phyloP scores from a whole-genome alignment of 1,140 invertebrate genomes.

The Drosophila repletoides region DNA sequence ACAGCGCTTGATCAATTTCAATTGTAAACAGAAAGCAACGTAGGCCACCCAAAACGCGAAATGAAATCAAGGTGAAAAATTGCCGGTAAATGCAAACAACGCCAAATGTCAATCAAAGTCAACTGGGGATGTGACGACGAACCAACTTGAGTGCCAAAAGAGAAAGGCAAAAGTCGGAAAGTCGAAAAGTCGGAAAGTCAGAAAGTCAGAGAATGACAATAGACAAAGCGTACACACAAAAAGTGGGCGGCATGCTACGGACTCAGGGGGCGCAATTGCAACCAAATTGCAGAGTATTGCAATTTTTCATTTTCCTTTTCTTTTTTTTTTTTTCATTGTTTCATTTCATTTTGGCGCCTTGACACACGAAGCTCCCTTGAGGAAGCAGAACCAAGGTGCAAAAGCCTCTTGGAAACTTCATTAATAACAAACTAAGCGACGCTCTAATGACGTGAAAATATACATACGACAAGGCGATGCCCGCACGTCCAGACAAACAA shows the following conservation, averaged over 20 bases:
- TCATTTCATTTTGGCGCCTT: conserved; percentile 28
- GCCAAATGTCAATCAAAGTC: conserved; percentile 75
- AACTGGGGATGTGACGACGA: conserved; percentile 56
- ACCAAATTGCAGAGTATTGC: conserved; percentile 43
- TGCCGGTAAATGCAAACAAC: conserved; percentile 72
- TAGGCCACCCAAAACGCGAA: conserved; percentile 60
- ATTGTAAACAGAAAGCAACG: conserved; percentile 28
- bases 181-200: conserved; percentile 5
- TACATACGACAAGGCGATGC: conserved; percentile 53
- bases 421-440: conserved; percentile 72
- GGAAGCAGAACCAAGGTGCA: conserved; percentile 40
- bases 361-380: conserved; percentile 26
- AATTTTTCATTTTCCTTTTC: neutral
- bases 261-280: conserved; percentile 6
- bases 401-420: conserved; percentile 63
- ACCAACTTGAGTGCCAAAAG: conserved; percentile 69
- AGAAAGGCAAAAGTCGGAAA: conserved; percentile 70
- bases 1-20: conserved; percentile 53
- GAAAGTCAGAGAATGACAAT: conserved; percentile 45
- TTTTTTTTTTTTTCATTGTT: neutral
- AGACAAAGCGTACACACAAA: conserved; percentile 14
- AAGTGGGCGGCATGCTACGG: conserved; percentile 12
- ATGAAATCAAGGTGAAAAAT: conserved; percentile 56
- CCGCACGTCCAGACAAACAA: conserved; percentile 12
- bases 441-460: conserved; percentile 49